Evolutionary conservation across 1,140 invertebrate species (phyloP).

Genomic region (Drosophila ohnishii): DNA sequence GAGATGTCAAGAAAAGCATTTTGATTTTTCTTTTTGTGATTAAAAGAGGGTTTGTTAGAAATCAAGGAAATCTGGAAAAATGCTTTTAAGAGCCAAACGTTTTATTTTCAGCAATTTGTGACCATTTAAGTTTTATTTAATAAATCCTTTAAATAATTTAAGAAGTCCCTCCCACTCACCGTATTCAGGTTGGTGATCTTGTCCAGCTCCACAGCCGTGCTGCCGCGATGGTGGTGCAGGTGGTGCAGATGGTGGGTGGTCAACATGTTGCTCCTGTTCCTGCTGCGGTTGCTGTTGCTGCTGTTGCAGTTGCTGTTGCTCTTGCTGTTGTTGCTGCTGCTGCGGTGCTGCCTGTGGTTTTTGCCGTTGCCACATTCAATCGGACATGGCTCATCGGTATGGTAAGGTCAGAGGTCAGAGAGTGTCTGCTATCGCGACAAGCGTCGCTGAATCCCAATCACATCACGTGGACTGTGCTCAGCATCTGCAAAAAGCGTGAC

Average conservation of each 20-base stretch:
- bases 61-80: neutral
- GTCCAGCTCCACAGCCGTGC: slow-evolving; percentile 76
- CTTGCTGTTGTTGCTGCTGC: slow-evolving; percentile 5
- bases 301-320: neutral
- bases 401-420: slow-evolving; percentile 29
- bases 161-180: slow-evolving; percentile 41
- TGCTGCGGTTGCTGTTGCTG: slow-evolving; percentile 1
- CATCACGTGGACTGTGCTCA: slow-evolving; percentile 50
- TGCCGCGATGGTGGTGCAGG: slow-evolving; percentile 79
- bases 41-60: neutral
- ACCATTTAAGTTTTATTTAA: neutral
- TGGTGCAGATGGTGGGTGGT: slow-evolving; percentile 82
- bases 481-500: slow-evolving; percentile 42
- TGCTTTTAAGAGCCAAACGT: too few species aligned
- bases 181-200: slow-evolving; percentile 80
- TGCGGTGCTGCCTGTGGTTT: slow-evolving; percentile 17
- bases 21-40: neutral
- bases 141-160: neutral
- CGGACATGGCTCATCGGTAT: slow-evolving; percentile 30
- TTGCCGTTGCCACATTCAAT: slow-evolving; percentile 42
- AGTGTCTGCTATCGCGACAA: slow-evolving; percentile 47
- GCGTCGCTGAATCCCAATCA: slow-evolving; percentile 58
- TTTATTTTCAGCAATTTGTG: neutral
- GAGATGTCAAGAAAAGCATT: neutral
- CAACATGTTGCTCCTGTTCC: slow-evolving; percentile 67